phyloP scores from a whole-genome alignment of 2,797 vertebrate genomes.

The Miichthys miiuy region DNA sequence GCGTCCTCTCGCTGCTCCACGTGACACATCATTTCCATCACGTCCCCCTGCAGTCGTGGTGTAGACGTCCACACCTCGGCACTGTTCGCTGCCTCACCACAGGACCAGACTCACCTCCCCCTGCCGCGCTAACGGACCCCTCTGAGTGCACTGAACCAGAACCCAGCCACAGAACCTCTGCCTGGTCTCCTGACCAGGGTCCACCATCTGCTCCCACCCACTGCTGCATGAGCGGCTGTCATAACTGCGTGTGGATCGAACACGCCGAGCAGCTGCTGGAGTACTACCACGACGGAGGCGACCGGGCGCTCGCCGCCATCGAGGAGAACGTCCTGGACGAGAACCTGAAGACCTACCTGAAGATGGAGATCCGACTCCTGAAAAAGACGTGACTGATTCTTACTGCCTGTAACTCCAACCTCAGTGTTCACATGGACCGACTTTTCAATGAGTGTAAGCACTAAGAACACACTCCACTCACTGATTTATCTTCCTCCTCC shows the following conservation, averaged over 20 bases:
- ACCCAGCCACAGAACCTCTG: not conserved
- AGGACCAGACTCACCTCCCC: not conserved
- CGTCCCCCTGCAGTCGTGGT: slow-evolving; percentile 19
- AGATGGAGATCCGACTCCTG: slow-evolving; percentile 90
- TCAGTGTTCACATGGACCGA: not conserved
- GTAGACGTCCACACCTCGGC: not conserved
- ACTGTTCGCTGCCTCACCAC: slow-evolving; percentile 22
- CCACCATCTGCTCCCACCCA: slow-evolving; percentile 84
- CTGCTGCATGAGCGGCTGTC: slow-evolving; percentile 97
- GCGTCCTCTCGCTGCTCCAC: slow-evolving; percentile 42
- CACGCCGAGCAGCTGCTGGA: slow-evolving; percentile 89
- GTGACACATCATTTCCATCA: slow-evolving; percentile 11
- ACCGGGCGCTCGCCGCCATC: slow-evolving; percentile 85
- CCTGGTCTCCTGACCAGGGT: slow-evolving; percentile 22
- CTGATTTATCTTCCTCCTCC: not conserved
- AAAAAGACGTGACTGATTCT: slow-evolving; percentile 69
- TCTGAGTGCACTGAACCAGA: slow-evolving; percentile 7
- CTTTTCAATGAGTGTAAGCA: not conserved
- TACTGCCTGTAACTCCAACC: too few species aligned
- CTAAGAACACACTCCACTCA: not conserved
- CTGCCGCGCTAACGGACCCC: not conserved
- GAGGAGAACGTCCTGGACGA: slow-evolving; percentile 90
- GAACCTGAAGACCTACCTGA: slow-evolving; percentile 91
- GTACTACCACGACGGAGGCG: slow-evolving; percentile 86
- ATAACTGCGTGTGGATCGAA: slow-evolving; percentile 93